Percentiles rank a stretch among this genome's conserved stretches.
phyloP scores from a whole-genome alignment of 2,113 vertebrate species.

The Rhynchomys soricoides region DNA sequence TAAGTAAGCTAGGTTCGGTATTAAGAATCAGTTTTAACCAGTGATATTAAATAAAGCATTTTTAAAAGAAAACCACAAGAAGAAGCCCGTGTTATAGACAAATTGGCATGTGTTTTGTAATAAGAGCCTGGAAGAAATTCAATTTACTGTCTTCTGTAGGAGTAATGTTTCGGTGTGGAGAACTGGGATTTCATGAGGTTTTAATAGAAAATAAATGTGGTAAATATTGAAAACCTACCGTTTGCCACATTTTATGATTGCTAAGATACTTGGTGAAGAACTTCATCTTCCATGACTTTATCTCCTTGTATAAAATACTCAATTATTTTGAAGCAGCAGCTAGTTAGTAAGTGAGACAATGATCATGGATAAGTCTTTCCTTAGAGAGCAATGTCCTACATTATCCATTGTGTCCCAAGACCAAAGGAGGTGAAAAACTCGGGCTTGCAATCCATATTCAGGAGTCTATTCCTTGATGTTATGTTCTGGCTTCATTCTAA shows the following conservation, averaged over 20 bases:
- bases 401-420: neutral
- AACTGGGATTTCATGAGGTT: neutral
- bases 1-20: neutral
- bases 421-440: neutral
- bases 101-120: neutral
- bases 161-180: neutral
- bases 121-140: neutral
- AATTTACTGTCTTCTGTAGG: neutral
- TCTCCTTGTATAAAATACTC: neutral
- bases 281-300: neutral
- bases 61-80: neutral
- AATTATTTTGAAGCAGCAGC: neutral
- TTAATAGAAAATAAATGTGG: neutral
- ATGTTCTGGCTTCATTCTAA: neutral
- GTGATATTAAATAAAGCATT: neutral
- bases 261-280: neutral
- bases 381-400: neutral
- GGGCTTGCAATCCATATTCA: accelerated
- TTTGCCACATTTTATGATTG: neutral
- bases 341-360: neutral
- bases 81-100: neutral
- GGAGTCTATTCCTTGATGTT: neutral
- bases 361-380: neutral
- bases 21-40: neutral
- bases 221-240: neutral